Evolutionary conservation across 2,888 invertebrate genomes (phyloP).

Genomic region (Pterostichus niger): DNA sequence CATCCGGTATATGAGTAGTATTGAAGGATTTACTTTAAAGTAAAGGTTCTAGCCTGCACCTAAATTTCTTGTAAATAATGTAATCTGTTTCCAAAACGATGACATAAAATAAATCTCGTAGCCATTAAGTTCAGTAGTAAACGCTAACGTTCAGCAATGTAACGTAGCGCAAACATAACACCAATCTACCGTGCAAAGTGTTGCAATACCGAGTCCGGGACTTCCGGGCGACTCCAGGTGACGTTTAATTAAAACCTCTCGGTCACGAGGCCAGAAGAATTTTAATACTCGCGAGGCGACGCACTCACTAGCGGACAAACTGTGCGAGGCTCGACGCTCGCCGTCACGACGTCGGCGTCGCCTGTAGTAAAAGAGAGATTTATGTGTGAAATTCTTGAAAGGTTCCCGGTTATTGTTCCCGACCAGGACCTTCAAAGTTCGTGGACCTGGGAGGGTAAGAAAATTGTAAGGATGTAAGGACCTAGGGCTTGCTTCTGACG

Average conservation of each 20-base stretch:
- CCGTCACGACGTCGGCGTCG: constrained; percentile 6
- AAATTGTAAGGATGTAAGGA: not conserved
- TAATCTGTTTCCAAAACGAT: constrained; percentile 9
- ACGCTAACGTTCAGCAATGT: constrained; percentile 2
- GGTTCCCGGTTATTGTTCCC: constrained; percentile 19
- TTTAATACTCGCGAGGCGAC: constrained; percentile 29
- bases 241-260: constrained; percentile 46
- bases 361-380: constrained; percentile 40
- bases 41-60: too few species aligned
- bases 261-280: constrained; percentile 42
- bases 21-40: too few species aligned
- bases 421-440: constrained; percentile 31
- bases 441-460: not conserved
- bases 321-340: not conserved
- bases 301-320: not conserved
- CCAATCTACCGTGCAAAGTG: not conserved
- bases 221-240: constrained; percentile 5
- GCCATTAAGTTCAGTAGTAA: not conserved
- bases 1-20: too few species aligned
- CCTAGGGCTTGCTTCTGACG: not conserved
- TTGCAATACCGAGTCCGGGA: not conserved
- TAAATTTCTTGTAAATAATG: not conserved
- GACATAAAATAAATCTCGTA: constrained; percentile 18
- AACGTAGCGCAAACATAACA: too few species aligned
- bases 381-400: constrained; percentile 47